Base-by-base conservation (phyloP, 2,797 vertebrate species). In the Orestias chungarensis region DNA sequence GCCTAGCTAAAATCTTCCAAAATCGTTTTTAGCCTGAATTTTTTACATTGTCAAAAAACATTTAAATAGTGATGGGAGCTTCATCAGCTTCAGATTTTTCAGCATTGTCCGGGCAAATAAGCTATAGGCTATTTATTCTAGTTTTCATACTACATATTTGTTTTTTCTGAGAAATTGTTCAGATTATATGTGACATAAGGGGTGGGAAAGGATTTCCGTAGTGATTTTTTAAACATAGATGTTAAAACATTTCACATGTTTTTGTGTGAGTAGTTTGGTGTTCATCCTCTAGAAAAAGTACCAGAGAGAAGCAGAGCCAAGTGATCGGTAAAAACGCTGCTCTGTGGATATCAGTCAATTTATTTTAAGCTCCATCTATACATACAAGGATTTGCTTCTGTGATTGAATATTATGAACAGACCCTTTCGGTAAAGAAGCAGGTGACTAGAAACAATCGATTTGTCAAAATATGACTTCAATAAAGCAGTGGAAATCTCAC, bases 241-340 rank as follows among this genome's bases (percentile, higher is more conserved):
- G 35, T 40, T 33, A 6, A 61, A 11, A n/a, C 33, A 12, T 61
- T 61, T 38, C 18, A 55, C 27, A 62, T 1, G 23, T 38, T 40
- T 20, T 42, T n/a, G 25, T 52, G 9, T 25, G 12, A 14, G 3
- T 3, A 23, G 38, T 42, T n/a, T 6, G 12, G n/a, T n/a, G 11
- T 64, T 15, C 23, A 64, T 66, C 59, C 59, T 65, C 55, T 6
- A 69, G 14, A 43, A 40, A 12, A 20, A 64, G 69, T 54, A 72
- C 38, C 82, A 67, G 54, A 43, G 62, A 27, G 18, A 50, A n/a
- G n/a, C 33, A 47, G 59, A 69, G 25, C 25, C 40, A 62, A 74
- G 49, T 33, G 65, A 1, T n/a, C 3, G 50, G 61, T 4, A 2
- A 57, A 64, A n/a, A 35, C 15, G 40, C 49, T 35, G 20, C n/a